phyloP scores from a whole-genome alignment of 2,888 invertebrate genomes.

The Incurvaria masculella region DNA sequence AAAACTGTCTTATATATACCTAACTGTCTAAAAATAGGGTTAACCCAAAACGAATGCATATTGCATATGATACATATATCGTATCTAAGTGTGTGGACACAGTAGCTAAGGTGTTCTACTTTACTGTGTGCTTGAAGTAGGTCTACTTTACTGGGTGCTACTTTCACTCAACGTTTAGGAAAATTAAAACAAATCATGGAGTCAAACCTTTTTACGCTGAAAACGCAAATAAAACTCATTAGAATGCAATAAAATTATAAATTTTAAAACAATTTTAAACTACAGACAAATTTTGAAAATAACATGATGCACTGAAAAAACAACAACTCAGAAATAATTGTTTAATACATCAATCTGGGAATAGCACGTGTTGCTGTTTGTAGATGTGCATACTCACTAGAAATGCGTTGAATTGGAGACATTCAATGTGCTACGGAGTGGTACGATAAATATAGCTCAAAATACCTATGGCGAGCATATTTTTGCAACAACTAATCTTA shows the following conservation, averaged over 20 bases:
- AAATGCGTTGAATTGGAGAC: conserved; percentile 19
- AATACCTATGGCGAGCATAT: too few relatives aligned
- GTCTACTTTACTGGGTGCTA: conserved; percentile 14
- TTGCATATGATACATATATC: too few relatives aligned
- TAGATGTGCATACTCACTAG: conserved; percentile 18
- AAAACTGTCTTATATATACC: too few relatives aligned
- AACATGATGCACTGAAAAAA: conserved; percentile 16
- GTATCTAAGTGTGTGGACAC: too few relatives aligned
- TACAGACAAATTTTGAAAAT: conserved; percentile 14
- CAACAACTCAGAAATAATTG: conserved; percentile 16
- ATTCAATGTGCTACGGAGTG: conserved; percentile 7
- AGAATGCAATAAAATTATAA: conserved; percentile 2
- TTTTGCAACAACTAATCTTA: too few relatives aligned
- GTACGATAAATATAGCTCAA: not conserved
- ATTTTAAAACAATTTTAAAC: conserved; percentile 9
- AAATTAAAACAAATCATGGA: conserved; percentile 12
- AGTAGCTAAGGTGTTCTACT: conserved; percentile 5
- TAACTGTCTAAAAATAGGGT: too few relatives aligned
- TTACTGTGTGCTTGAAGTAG: conserved; percentile 13
- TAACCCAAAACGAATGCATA: too few relatives aligned
- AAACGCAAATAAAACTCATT: conserved; percentile 25
- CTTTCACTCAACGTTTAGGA: conserved; percentile 14
- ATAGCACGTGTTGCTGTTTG: conserved; percentile 16
- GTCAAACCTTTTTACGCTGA: conserved; percentile 48
- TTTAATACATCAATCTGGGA: too few relatives aligned